These are phyloP conservation scores for Sterna hirundo DNA, from an alignment of 2,113 vertebrate species.

Conservation along the genomic window DNA sequence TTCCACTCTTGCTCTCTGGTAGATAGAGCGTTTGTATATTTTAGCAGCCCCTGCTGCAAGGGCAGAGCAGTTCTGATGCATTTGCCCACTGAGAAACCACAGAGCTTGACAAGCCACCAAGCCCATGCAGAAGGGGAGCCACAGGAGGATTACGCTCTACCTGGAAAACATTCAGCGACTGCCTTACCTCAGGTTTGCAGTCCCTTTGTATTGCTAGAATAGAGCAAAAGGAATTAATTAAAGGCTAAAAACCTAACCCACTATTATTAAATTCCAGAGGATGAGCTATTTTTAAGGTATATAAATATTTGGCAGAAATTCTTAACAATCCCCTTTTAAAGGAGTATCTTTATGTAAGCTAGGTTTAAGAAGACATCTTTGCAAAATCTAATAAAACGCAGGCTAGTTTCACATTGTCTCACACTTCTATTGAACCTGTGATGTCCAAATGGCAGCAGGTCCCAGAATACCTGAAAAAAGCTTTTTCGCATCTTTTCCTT, in stretches of 20 bases:
- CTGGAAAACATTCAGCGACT: background rate
- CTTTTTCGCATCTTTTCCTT: background rate
- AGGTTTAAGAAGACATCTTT: conserved; percentile 15
- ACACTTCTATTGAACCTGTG: background rate
- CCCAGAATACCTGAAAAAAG: background rate
- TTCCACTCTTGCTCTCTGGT: background rate
- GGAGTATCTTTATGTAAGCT: background rate
- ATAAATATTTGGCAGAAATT: conserved; percentile 41
- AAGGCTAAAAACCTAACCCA: conserved; percentile 24
- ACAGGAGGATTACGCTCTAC: background rate
- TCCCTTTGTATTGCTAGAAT: background rate
- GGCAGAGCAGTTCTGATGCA: background rate
- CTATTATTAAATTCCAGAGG: conserved; percentile 52
- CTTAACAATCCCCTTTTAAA: background rate
- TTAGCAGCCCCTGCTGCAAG: background rate
- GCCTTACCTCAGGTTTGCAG: background rate
- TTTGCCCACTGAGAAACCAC: background rate
- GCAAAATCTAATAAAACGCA: background rate
- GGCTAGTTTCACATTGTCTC: background rate
- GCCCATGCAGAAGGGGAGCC: background rate
- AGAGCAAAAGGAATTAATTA: conserved; percentile 39
- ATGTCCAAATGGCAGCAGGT: background rate
- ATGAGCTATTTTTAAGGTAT: conserved; percentile 37
- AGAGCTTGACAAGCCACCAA: background rate
- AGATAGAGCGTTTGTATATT: background rate